Evolutionary conservation across 2,797 vertebrate genomes (phyloP).

Genomic region (Acridotheres tristis): DNA sequence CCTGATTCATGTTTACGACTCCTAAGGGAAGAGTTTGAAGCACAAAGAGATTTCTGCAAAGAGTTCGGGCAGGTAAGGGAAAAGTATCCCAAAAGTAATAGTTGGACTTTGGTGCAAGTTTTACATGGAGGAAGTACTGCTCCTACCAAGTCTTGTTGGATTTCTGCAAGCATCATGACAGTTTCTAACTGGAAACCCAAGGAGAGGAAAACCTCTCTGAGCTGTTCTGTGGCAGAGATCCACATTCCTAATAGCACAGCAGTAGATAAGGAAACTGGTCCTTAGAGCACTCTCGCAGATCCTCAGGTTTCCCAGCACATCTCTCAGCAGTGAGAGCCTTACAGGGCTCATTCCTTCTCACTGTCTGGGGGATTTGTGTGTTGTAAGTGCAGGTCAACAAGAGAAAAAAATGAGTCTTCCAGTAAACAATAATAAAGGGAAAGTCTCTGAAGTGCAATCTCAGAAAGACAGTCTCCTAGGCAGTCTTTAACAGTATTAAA

Average conservation of each 20-base stretch:
- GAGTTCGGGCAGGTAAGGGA: background rate
- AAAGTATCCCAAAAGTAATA: background rate
- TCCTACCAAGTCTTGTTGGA: background rate
- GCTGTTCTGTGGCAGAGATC: background rate
- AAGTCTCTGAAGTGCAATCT: background rate
- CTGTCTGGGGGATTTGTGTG: background rate
- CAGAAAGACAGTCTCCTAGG: background rate
- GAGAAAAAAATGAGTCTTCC: background rate
- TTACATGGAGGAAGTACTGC: background rate
- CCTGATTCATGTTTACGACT: background rate
- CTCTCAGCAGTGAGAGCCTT: background rate
- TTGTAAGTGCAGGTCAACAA: background rate
- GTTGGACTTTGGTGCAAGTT: background rate
- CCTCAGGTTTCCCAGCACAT: background rate
- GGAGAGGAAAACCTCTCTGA: background rate
- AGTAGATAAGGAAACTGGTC: background rate
- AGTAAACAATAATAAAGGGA: background rate
- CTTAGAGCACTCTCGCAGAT: background rate
- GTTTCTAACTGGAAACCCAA: background rate
- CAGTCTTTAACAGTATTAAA: slow-evolving; percentile 9
- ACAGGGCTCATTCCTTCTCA: background rate
- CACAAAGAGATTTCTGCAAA: background rate
- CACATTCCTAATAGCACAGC: background rate
- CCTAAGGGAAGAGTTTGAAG: background rate
- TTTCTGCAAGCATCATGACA: background rate